These are phyloP conservation scores for Pasiphila rectangulata DNA, from an alignment of 2,888 invertebrate species.

Conservation along the genomic window DNA sequence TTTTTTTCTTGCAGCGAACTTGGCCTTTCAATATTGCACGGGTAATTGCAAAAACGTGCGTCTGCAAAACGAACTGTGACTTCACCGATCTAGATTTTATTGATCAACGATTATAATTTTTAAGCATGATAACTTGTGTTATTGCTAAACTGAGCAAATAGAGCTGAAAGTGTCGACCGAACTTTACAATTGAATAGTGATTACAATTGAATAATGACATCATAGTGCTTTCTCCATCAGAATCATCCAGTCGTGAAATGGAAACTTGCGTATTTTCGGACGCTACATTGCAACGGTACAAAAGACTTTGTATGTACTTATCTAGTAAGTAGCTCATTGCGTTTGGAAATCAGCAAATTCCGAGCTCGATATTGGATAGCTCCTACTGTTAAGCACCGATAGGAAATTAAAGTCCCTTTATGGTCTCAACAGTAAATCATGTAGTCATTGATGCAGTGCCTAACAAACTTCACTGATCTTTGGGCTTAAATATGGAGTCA, in stretches of 20 bases:
- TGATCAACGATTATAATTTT: conserved; percentile 22
- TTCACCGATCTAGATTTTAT: conserved; percentile 17
- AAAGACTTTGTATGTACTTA: neutral
- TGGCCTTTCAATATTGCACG: conserved; percentile 26
- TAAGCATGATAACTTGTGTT: conserved; percentile 10
- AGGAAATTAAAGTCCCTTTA: too few relatives aligned
- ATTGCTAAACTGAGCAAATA: conserved; percentile 31
- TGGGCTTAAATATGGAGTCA: too few relatives aligned
- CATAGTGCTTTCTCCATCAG: conserved; percentile 57
- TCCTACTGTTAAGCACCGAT: too few relatives aligned
- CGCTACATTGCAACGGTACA: conserved; percentile 15
- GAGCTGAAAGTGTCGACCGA: conserved; percentile 33
- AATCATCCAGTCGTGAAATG: conserved; percentile 68
- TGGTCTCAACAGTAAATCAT: too few relatives aligned
- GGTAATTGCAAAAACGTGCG: conserved; percentile 28
- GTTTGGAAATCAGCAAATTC: neutral
- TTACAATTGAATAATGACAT: conserved; percentile 32
- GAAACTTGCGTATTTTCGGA: conserved; percentile 41
- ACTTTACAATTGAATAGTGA: conserved; percentile 30
- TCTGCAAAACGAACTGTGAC: conserved; percentile 9
- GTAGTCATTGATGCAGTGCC: too few relatives aligned
- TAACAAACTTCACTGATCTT: too few relatives aligned
- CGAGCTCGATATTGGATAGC: too few relatives aligned
- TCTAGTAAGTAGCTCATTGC: neutral
- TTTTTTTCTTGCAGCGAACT: conserved; percentile 16